Evolutionary conservation across 2,797 vertebrate genomes (phyloP).

Genomic region (Schizopygopsis malacanthus): DNA sequence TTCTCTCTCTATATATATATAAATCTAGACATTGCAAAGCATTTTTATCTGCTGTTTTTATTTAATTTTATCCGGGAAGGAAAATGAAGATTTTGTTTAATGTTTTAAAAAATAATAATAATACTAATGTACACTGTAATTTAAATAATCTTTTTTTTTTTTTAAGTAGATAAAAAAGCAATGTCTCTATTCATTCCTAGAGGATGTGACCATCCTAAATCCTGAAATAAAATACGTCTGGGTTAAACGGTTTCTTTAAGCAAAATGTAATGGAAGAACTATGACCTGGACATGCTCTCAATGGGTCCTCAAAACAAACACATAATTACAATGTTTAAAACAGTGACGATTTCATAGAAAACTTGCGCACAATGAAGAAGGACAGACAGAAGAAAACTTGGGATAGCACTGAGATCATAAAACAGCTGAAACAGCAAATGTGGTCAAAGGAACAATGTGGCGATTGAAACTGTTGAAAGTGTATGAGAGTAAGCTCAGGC

Average conservation of each 20-base stretch:
- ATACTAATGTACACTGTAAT: no score
- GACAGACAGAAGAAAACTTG: neutral
- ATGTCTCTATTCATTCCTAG: neutral
- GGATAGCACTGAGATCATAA: neutral
- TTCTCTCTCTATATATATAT: no score
- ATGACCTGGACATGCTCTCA: neutral
- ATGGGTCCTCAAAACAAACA: neutral
- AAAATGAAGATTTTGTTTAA: no score
- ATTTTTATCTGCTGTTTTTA: no score
- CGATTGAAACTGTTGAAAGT: neutral
- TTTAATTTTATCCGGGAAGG: no score
- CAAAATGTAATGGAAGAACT: neutral
- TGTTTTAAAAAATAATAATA: no score
- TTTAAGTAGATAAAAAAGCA: neutral
- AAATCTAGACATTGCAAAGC: no score
- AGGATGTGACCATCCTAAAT: neutral
- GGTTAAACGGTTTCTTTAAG: neutral
- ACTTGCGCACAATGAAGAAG: neutral
- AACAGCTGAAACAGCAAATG: no score
- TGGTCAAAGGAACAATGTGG: fast-evolving
- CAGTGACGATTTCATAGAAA: neutral
- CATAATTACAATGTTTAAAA: neutral
- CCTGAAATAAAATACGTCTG: neutral
- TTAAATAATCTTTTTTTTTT: no score
- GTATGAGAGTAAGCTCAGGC: neutral